These are phyloP conservation scores for Xylocopa sonorina DNA, from an alignment of 1,140 invertebrate genomes.

Conservation along the genomic window DNA sequence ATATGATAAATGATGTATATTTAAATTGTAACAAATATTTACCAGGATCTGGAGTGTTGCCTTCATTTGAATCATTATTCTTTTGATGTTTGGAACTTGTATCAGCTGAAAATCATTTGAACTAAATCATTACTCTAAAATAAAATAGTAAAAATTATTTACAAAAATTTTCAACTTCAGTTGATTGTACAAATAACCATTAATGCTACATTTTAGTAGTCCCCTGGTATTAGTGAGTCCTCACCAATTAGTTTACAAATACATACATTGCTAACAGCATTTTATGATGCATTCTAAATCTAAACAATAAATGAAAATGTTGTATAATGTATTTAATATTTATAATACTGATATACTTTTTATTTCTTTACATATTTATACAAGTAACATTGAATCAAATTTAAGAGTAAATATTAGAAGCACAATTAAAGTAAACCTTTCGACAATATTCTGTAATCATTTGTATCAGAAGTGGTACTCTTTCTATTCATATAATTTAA, in stretches of 20 bases:
- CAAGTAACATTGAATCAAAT: conserved; percentile 48
- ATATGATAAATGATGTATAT: not conserved
- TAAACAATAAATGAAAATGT: conserved; percentile 7
- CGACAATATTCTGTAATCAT: conserved; percentile 8
- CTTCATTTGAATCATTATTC: conserved; percentile 38
- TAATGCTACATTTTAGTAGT: conserved; percentile 13
- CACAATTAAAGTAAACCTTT: conserved; percentile 30
- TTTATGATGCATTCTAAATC: conserved; percentile 9
- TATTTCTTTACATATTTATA: conserved; percentile 48
- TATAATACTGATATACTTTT: conserved; percentile 29
- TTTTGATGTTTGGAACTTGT: conserved; percentile 43
- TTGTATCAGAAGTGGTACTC: conserved; percentile 6
- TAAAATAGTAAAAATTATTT: conserved; percentile 40
- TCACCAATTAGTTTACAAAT: conserved; percentile 32
- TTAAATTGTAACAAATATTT: conserved; percentile 27
- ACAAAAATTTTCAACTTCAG: conserved; percentile 44
- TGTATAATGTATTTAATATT: conserved; percentile 7
- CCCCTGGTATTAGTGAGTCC: conserved; percentile 29
- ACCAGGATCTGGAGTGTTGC: conserved; percentile 12
- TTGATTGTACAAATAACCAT: conserved; percentile 17
- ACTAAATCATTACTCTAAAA: conserved; percentile 60
- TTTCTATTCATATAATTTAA: conserved; percentile 2
- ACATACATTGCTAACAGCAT: not conserved
- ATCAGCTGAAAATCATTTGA: conserved; percentile 64
- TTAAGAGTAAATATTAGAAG: conserved; percentile 29